phyloP scores from a whole-genome alignment of 1,140 invertebrate genomes.

The Drosophila yakuba region DNA sequence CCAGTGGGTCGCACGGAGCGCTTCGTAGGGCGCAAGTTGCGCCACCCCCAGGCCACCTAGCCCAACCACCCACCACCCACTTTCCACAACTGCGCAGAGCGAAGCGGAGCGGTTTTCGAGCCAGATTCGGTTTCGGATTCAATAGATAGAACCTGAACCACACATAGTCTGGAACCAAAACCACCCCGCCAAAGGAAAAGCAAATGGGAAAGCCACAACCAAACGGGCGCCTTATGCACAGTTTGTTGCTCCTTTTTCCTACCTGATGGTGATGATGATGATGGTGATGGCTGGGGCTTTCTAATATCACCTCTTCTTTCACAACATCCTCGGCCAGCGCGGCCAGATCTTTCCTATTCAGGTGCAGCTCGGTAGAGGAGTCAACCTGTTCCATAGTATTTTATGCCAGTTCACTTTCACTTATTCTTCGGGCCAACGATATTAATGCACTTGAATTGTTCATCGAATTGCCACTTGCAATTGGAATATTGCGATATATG shows the following conservation, averaged over 20 bases:
- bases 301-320: constrained; percentile 83
- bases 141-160: constrained; percentile 21
- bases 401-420: constrained; percentile 60
- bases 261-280: constrained; percentile 70
- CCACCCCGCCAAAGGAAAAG: constrained; percentile 56
- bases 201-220: constrained; percentile 35
- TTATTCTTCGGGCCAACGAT: constrained; percentile 46
- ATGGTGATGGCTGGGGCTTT: constrained; percentile 64
- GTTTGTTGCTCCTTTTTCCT: constrained; percentile 64
- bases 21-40: constrained; percentile 67
- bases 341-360: constrained; percentile 82
- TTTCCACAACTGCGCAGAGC: constrained; percentile 65
- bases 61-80: constrained; percentile 44
- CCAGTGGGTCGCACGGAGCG: constrained; percentile 57
- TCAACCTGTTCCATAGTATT: constrained; percentile 82
- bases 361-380: constrained; percentile 79
- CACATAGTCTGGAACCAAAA: constrained; percentile 44
- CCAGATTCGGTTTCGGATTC: constrained; percentile 27
- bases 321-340: constrained; percentile 77
- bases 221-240: constrained; percentile 10
- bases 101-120: constrained; percentile 39
- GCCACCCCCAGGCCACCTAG: constrained; percentile 49
- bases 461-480: constrained; percentile 76
- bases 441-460: constrained; percentile 52
- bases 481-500: constrained; percentile 50